Evolutionary conservation across 2,113 vertebrate species (phyloP).

Genomic region (Lophura nycthemera): DNA sequence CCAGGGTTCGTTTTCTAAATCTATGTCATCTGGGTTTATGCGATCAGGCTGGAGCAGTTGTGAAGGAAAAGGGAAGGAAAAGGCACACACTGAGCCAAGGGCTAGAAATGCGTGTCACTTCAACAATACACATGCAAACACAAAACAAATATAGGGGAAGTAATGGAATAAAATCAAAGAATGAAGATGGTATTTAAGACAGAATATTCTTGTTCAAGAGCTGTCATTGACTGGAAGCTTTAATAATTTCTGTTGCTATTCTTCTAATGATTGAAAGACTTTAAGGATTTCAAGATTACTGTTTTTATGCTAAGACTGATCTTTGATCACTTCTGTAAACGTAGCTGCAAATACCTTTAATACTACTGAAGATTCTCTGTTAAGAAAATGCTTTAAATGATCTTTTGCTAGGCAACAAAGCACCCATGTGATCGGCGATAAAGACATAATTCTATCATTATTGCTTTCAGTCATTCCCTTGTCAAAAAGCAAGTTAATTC

Average conservation of each 20-base stretch:
- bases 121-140: conserved; percentile 52
- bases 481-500: conserved; percentile 4
- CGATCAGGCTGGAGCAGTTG: conserved; percentile 90
- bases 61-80: conserved; percentile 83
- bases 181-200: conserved; percentile 30
- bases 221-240: background rate
- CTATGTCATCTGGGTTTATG: conserved; percentile 95
- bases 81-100: conserved; percentile 80
- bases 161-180: conserved; percentile 51
- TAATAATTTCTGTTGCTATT: background rate
- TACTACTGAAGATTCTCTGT: background rate
- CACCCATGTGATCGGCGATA: background rate
- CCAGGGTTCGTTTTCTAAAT: conserved; percentile 99
- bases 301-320: background rate
- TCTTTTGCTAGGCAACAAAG: background rate
- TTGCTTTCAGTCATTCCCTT: background rate
- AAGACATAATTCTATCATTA: background rate
- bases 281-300: background rate
- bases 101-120: conserved; percentile 69
- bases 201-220: conserved; percentile 22
- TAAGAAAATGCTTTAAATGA: background rate
- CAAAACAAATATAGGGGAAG: conserved; percentile 28
- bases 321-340: background rate
- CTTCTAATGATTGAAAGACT: conserved; percentile 3
- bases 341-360: background rate